These are phyloP conservation scores for Drosophila tani DNA, from an alignment of 1,140 invertebrate species.

Conservation along the genomic window DNA sequence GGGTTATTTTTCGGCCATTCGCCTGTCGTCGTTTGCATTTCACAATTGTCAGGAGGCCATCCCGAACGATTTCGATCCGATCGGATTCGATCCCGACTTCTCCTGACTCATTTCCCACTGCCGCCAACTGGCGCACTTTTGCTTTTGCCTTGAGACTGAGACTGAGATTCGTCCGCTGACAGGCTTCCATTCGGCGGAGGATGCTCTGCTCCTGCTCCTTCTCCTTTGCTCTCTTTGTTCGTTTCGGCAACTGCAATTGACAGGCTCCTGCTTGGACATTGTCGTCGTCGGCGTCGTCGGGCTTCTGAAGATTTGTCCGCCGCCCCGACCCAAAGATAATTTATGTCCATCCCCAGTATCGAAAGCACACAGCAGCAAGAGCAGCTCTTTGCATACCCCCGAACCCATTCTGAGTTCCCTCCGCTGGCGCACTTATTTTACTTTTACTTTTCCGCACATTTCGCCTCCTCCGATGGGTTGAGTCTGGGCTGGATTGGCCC, in stretches of 20 bases:
- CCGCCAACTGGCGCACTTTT: constrained; percentile 45
- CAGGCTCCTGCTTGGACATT: constrained; percentile 43
- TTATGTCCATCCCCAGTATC: constrained; percentile 59
- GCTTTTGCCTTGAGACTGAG: constrained; percentile 34
- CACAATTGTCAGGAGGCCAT: constrained; percentile 54
- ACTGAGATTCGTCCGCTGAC: constrained; percentile 56
- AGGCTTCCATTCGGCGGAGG: constrained; percentile 25
- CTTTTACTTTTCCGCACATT: constrained; percentile 76
- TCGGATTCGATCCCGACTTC: constrained; percentile 12
- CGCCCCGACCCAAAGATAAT: constrained; percentile 71
- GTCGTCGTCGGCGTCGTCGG: constrained; percentile 15
- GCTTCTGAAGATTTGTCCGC: constrained; percentile 75
- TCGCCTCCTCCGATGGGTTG: constrained; percentile 22
- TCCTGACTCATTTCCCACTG: constrained; percentile 50
- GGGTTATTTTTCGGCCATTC: constrained; percentile 42
- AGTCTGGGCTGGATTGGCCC: constrained; percentile 25
- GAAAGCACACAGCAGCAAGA: neutral
- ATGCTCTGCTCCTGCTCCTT: neutral
- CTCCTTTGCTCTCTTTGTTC: constrained; percentile 24
- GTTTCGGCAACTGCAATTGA: constrained; percentile 47
- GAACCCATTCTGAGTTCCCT: constrained; percentile 13
- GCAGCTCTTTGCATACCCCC: constrained; percentile 51
- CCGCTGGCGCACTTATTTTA: constrained; percentile 62
- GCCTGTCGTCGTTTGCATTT: constrained; percentile 58
- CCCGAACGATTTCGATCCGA: constrained; percentile 26